These are phyloP conservation scores for Scaptomyza flava DNA, from an alignment of 2,888 invertebrate genomes.

Conservation along the genomic window DNA sequence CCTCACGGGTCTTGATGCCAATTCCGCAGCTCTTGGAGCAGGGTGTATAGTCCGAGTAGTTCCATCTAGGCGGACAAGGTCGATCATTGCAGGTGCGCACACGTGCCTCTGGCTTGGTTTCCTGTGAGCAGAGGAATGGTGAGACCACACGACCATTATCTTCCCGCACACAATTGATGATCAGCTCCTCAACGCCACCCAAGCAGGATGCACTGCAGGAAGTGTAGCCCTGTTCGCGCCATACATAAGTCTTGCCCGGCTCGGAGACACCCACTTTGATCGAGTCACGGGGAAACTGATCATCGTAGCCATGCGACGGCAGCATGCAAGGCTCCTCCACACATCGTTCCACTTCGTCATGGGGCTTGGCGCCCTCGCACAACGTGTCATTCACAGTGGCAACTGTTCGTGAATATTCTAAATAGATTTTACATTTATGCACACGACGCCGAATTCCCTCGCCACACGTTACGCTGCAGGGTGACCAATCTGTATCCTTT, in stretches of 20 bases:
- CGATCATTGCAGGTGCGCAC: constrained; percentile 97
- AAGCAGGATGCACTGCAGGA: constrained; percentile 97
- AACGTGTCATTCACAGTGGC: constrained; percentile 94
- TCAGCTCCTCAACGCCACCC: constrained; percentile 94
- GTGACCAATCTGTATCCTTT: constrained; percentile 94
- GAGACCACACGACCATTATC: constrained; percentile 94
- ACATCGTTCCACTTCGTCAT: constrained; percentile 92
- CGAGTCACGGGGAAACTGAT: constrained; percentile 83
- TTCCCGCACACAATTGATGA: constrained; percentile 94
- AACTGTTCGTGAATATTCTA: constrained; percentile 95
- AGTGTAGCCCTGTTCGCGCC: constrained; percentile 95
- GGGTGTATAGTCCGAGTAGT: constrained; percentile 93
- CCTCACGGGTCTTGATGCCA: constrained; percentile 95
- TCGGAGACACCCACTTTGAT: constrained; percentile 89
- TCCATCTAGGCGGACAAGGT: constrained; percentile 98
- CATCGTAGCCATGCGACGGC: constrained; percentile 86
- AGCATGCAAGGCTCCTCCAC: constrained; percentile 90
- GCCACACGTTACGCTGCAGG: constrained; percentile 96
- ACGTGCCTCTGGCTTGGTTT: constrained; percentile 94
- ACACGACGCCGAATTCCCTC: constrained; percentile 93
- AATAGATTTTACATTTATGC: constrained; percentile 97
- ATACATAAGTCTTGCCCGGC: constrained; percentile 92
- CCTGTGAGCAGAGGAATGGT: constrained; percentile 93
- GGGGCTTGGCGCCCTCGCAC: constrained; percentile 93
- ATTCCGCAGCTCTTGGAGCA: constrained; percentile 98